Conservation (phyloP, 2,113 vertebrate species). For the Mola mola region DNA sequence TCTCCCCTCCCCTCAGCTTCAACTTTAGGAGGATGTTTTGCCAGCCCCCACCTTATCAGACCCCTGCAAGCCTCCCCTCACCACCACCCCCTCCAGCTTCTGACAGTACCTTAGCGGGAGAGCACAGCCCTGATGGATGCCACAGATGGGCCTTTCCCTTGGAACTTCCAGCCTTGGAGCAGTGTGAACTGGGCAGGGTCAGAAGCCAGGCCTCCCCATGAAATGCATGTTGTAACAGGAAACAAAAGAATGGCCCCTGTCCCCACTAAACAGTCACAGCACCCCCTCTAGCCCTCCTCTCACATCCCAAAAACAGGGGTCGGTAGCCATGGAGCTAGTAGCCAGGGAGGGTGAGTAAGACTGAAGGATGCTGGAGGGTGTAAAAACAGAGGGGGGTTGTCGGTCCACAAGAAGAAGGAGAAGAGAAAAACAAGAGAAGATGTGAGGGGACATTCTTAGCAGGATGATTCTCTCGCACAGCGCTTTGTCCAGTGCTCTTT, state of each 20-base stretch:
- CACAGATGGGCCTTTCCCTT: constrained; percentile 81
- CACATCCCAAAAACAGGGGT: constrained; percentile 39
- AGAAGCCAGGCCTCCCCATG: constrained; percentile 78
- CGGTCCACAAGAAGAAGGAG: constrained; percentile 19
- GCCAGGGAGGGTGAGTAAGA: constrained; percentile 27
- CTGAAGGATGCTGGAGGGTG: constrained; percentile 34
- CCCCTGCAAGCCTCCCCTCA: constrained; percentile 35
- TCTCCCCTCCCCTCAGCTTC: constrained; percentile 14
- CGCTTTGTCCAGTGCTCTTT: constrained; percentile 63
- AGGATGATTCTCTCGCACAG: constrained; percentile 19
- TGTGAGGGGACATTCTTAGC: constrained; percentile 43
- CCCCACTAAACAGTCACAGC: constrained; percentile 47
- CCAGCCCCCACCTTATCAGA: constrained; percentile 36
- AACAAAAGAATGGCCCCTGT: constrained; percentile 77
- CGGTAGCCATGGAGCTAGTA: constrained; percentile 9
- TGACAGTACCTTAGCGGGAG: constrained; percentile 80
- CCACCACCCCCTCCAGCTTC: constrained; percentile 57
- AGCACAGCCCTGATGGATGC: constrained; percentile 77
- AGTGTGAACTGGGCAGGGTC: constrained; percentile 74
- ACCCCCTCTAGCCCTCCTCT: constrained; percentile 43
- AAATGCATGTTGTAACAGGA: constrained; percentile 80
- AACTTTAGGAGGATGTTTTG: constrained; percentile 47
- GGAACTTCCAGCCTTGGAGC: constrained; percentile 66
- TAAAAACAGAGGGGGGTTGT: constrained; percentile 36
- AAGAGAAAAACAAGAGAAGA: constrained; percentile 47